Conservation (phyloP, 92 coral and sea anemone genomes). For the Palythoa heliodiscus region DNA sequence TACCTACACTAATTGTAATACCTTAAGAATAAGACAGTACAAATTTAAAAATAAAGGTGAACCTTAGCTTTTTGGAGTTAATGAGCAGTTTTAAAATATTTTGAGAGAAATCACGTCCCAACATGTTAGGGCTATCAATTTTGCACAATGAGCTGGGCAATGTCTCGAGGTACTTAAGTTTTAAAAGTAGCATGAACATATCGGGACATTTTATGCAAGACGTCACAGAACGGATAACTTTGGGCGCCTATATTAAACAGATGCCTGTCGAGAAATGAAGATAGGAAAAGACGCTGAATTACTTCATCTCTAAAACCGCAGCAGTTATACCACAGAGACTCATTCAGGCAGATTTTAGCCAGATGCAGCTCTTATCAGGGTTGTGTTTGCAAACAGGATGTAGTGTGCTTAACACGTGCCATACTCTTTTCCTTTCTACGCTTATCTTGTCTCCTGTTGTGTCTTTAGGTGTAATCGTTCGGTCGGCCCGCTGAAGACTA, state of each 20-base stretch:
- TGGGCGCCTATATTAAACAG: slow-evolving; percentile 3
- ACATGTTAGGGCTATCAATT: not conserved
- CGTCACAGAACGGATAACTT: slow-evolving; percentile 18
- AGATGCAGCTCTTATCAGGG: slow-evolving; percentile 42
- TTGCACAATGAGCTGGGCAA: slow-evolving; percentile 11
- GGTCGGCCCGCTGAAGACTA: slow-evolving; percentile 12
- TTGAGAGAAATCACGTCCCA: not conserved
- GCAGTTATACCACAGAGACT: not conserved
- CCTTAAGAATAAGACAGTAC: not conserved
- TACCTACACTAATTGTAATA: not conserved
- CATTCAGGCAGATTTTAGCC: slow-evolving; percentile 34
- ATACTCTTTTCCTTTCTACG: not conserved
- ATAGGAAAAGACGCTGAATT: not conserved
- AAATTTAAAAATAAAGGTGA: not conserved
- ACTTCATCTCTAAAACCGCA: not conserved
- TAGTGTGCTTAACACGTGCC: slow-evolving; percentile 39
- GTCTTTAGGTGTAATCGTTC: slow-evolving; percentile 42
- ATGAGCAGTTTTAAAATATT: not conserved
- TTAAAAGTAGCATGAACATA: not conserved
- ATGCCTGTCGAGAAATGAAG: slow-evolving; percentile 14
- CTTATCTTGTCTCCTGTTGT: slow-evolving; percentile 40
- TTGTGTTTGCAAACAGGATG: slow-evolving; percentile 32
- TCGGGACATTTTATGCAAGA: not conserved
- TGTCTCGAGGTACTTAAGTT: slow-evolving; percentile 6
- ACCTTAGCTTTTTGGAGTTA: not conserved